Evolutionary conservation across 2,113 vertebrate species (phyloP).

Genomic region (Salminus brasiliensis): DNA sequence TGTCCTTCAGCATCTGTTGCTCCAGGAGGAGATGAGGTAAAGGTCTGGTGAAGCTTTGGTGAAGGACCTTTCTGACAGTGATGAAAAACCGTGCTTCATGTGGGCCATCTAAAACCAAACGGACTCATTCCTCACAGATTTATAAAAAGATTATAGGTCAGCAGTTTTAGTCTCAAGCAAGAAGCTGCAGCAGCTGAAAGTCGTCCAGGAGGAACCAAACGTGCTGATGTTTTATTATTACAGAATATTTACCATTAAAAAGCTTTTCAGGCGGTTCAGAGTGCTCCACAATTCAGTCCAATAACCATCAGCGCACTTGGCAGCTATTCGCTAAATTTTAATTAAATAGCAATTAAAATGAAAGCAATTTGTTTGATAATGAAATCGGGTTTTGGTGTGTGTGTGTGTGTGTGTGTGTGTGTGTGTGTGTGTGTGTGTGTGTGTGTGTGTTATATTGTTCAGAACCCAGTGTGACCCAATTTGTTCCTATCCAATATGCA

Average conservation of each 20-base stretch:
- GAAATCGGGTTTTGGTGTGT: background rate
- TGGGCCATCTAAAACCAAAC: background rate
- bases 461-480: background rate
- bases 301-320: background rate
- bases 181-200: background rate
- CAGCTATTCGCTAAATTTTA: background rate
- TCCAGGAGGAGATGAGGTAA: no score
- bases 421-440: background rate
- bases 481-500: background rate
- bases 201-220: background rate
- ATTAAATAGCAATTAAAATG: background rate
- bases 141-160: background rate
- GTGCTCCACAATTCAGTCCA: background rate
- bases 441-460: background rate
- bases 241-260: background rate
- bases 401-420: background rate
- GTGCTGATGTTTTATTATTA: background rate
- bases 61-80: background rate
- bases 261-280: background rate
- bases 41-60: no score
- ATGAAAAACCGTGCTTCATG: background rate
- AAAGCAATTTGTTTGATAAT: background rate
- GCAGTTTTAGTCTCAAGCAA: background rate
- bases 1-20: no score
- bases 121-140: background rate